phyloP scores from a whole-genome alignment of 37 sponge, comb jelly and placozoan species.

The Ephydatia muelleri region DNA sequence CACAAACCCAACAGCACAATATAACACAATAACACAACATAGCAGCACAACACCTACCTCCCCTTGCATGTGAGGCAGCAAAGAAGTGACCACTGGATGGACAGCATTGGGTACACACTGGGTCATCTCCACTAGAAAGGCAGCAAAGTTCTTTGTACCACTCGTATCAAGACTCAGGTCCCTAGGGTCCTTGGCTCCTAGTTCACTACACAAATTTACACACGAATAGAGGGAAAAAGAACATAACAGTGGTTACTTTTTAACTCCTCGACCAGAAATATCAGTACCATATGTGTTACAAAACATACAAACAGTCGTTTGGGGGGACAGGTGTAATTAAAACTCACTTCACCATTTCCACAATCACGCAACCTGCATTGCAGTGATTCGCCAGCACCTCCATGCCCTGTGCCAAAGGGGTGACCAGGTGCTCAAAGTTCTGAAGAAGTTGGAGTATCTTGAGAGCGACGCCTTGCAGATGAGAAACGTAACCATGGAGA shows the following conservation, averaged over 20 bases:
- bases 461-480: constrained; percentile 69
- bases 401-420: constrained; percentile 57
- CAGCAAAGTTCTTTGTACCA: constrained; percentile 71
- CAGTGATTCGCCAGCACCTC: constrained; percentile 36
- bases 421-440: constrained; percentile 82
- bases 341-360: constrained; percentile 66
- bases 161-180: constrained; percentile 82
- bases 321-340: neutral
- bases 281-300: too few species aligned
- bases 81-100: constrained; percentile 59
- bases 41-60: constrained; percentile 59
- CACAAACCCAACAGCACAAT: constrained; percentile 7
- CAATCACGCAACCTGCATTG: constrained; percentile 45
- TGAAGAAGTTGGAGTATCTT: constrained; percentile 91
- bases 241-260: neutral
- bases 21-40: neutral
- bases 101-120: constrained; percentile 55
- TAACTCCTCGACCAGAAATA: too few species aligned
- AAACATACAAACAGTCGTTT: constrained; percentile 3
- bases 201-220: constrained; percentile 47
- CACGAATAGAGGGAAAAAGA: neutral
- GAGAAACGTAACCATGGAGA: too few species aligned
- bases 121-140: constrained; percentile 75
- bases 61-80: constrained; percentile 84
- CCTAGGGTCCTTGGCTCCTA: constrained; percentile 68